Percentiles rank a stretch among this genome's conserved stretches.
Conservation (phyloP, 2,797 vertebrate genomes). For the Gila robusta region DNA sequence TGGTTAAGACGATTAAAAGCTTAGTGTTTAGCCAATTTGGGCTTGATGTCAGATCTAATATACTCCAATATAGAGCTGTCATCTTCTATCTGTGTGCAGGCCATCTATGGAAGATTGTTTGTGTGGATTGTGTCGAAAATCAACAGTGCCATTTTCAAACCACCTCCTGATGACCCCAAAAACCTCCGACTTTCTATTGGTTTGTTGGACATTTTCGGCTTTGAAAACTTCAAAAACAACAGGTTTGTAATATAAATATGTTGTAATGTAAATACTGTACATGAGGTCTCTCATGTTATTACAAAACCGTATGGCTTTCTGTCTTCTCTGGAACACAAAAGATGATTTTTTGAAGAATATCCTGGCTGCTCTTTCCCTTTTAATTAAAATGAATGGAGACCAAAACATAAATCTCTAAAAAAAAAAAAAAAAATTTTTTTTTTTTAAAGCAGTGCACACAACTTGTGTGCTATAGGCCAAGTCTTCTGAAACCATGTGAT, state of each 20-base stretch:
- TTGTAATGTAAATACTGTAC: neutral
- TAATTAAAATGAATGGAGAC: neutral
- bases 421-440: too few species aligned
- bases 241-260: conserved; percentile 78
- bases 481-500: neutral
- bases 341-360: neutral
- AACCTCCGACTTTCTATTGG: conserved; percentile 83
- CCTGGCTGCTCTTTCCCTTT: neutral
- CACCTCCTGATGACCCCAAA: conserved; percentile 71
- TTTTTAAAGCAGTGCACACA: neutral
- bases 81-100: conserved; percentile 75
- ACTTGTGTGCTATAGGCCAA: neutral
- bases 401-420: neutral
- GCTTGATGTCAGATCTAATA: neutral
- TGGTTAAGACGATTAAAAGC: too few species aligned
- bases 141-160: conserved; percentile 87
- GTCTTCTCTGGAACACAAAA: neutral
- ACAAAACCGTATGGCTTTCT: neutral
- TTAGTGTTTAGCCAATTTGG: too few species aligned
- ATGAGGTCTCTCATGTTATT: neutral
- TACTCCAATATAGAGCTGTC: conserved; percentile 26
- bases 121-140: conserved; percentile 96
- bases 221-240: conserved; percentile 95
- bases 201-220: conserved; percentile 96
- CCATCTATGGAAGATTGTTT: conserved; percentile 93